Evolutionary conservation across 2,113 vertebrate genomes (phyloP).

Genomic region (Cyanoramphus novaezelandiae): DNA sequence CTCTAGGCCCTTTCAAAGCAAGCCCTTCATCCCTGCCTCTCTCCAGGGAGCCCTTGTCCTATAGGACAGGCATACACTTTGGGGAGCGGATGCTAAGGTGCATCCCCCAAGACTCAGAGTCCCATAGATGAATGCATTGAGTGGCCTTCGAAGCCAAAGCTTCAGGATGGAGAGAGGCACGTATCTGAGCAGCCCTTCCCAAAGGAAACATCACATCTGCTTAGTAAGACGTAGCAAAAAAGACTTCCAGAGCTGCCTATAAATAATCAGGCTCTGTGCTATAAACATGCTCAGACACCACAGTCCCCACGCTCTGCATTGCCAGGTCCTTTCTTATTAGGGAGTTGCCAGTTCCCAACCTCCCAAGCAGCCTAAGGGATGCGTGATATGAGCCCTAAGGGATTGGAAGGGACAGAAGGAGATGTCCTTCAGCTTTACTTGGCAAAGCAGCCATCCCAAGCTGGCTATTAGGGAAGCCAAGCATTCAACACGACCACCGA

Average conservation of each 20-base stretch:
- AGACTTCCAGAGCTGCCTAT: background rate
- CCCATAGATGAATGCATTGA: accelerated
- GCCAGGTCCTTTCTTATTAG: background rate
- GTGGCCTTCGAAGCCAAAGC: accelerated
- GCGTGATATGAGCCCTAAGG: accelerated
- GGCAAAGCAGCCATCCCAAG: background rate
- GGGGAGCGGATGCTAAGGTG: background rate
- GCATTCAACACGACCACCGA: accelerated
- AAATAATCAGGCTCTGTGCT: background rate
- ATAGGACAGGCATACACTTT: background rate
- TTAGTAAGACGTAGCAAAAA: background rate
- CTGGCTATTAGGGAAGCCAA: background rate
- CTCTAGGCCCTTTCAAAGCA: background rate
- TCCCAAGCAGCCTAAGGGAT: background rate
- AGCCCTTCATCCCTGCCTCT: accelerated
- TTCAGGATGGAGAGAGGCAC: background rate
- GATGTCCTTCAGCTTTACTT: accelerated
- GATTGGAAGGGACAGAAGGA: no score
- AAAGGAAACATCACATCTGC: background rate
- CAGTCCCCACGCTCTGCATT: accelerated
- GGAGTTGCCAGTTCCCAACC: background rate
- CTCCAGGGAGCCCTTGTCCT: background rate
- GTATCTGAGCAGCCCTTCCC: accelerated
- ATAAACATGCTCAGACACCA: background rate
- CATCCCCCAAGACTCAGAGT: background rate